phyloP scores from a whole-genome alignment of 2,888 invertebrate genomes.

The Galeruca laticollis region DNA sequence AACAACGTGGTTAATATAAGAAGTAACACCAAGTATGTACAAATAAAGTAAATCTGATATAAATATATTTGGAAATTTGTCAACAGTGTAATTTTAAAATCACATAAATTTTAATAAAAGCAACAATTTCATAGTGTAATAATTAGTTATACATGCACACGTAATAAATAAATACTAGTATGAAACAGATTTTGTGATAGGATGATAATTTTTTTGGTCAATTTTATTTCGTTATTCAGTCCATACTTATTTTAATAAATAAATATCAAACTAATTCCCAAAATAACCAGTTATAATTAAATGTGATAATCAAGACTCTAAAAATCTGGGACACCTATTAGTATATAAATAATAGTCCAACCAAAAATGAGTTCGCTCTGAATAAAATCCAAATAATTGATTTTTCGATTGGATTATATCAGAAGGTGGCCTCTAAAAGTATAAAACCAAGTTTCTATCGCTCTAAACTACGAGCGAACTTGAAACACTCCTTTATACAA shows the following conservation, averaged over 20 bases:
- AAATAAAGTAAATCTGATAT: background rate
- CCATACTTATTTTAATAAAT: background rate
- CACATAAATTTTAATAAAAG: conserved; percentile 18
- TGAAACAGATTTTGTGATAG: background rate
- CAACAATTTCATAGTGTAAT: conserved; percentile 4
- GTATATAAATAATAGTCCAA: no score
- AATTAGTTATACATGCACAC: background rate
- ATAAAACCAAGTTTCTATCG: no score
- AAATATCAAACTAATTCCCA: background rate
- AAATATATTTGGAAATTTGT: conserved; percentile 1
- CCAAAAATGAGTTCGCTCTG: no score
- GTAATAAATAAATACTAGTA: background rate
- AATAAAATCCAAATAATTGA: no score
- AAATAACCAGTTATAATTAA: no score
- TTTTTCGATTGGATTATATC: no score
- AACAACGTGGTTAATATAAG: background rate
- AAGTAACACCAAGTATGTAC: conserved; percentile 1
- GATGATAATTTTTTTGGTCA: background rate
- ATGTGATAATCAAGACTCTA: no score
- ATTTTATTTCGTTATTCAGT: background rate
- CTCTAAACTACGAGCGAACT: no score
- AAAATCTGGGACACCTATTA: no score
- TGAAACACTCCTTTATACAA: no score
- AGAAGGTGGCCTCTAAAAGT: no score
- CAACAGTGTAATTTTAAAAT: conserved; percentile 8